phyloP scores from a whole-genome alignment of 2,888 invertebrate genomes.

The Drosophila silvestris region DNA sequence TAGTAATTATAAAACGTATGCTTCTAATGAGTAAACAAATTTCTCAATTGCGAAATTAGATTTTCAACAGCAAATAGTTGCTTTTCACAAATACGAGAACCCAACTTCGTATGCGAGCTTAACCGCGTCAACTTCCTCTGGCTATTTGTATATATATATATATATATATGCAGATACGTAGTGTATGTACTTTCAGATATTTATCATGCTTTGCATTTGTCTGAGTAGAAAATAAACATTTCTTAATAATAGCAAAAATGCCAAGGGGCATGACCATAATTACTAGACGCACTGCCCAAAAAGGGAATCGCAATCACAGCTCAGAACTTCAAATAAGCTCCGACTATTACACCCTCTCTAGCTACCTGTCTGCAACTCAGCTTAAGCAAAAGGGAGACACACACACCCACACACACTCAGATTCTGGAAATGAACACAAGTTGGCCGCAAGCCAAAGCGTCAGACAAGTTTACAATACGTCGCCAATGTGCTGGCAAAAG shows the following conservation, averaged over 20 bases:
- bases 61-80: neutral
- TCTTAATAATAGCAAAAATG: slow-evolving; percentile 40
- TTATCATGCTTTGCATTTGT: slow-evolving; percentile 1
- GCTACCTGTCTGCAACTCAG: slow-evolving; percentile 18
- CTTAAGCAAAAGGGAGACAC: slow-evolving; percentile 6
- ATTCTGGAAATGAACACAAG: slow-evolving; percentile 40
- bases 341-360: slow-evolving; percentile 17
- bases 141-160: neutral
- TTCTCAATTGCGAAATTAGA: neutral
- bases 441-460: slow-evolving; percentile 52
- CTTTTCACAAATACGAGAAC: neutral
- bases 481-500: slow-evolving; percentile 14
- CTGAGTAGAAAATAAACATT: slow-evolving; percentile 34
- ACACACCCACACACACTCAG: slow-evolving; percentile 2
- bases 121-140: neutral
- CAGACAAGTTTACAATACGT: slow-evolving; percentile 42
- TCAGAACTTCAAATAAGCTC: slow-evolving; percentile 40
- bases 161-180: neutral
- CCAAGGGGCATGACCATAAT: slow-evolving; percentile 58
- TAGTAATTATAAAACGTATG: neutral
- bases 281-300: slow-evolving; percentile 55
- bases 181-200: neutral
- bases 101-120: neutral
- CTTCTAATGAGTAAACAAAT: neutral
- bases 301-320: slow-evolving; percentile 41